Evolutionary conservation across 1,140 invertebrate species (phyloP).

Genomic region (Pachypeltis micranthus): DNA sequence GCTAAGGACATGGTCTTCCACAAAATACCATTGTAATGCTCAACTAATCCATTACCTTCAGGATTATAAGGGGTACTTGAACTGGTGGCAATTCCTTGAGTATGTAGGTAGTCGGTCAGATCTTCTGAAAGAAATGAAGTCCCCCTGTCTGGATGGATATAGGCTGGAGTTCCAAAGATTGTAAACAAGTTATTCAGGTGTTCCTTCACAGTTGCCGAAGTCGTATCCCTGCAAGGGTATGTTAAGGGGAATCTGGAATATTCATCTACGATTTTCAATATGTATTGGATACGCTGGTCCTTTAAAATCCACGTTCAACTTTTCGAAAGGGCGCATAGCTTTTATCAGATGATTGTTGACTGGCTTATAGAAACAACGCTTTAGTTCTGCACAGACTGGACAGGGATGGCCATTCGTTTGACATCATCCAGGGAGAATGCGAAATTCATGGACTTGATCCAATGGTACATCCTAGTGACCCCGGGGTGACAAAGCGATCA

Average conservation of each 20-base stretch:
- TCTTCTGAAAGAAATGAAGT: neutral
- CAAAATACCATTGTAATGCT: constrained; percentile 1
- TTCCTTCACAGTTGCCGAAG: constrained; percentile 21
- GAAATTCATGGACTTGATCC: constrained; percentile 25
- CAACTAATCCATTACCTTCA: no score
- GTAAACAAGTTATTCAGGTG: no score
- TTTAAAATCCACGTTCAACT: constrained; percentile 28
- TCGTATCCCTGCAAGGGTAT: constrained; percentile 25
- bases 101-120: neutral
- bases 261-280: constrained; percentile 27
- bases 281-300: no score
- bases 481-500: constrained; percentile 26
- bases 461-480: constrained; percentile 25
- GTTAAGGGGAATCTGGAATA: constrained; percentile 30
- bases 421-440: constrained; percentile 26
- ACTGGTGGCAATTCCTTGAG: neutral
- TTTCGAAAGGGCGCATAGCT: constrained; percentile 25
- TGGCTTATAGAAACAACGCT: constrained; percentile 19
- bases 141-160: neutral
- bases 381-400: constrained; percentile 23
- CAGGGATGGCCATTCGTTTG: constrained; percentile 18
- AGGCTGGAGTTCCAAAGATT: no score
- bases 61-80: constrained; percentile 9
- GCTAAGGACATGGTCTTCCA: constrained; percentile 10
- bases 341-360: no score